These are phyloP conservation scores for Craterocephalus amniculus DNA, from an alignment of 2,797 vertebrate species.

Conservation along the genomic window DNA sequence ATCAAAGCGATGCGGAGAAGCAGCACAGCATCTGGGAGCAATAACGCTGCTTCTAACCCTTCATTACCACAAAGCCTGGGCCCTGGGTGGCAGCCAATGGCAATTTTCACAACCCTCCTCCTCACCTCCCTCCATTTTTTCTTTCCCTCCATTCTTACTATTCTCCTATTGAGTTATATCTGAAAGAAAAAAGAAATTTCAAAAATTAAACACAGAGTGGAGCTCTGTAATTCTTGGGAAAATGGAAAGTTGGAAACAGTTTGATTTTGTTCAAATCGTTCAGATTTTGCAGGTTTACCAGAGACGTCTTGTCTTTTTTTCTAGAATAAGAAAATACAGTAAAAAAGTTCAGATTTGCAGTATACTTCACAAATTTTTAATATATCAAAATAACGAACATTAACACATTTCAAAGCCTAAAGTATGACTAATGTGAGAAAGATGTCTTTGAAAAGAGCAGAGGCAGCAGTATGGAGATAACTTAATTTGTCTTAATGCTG, in stretches of 20 bases:
- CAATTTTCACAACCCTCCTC: constrained; percentile 83
- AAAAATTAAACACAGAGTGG: constrained; percentile 39
- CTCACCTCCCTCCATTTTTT: constrained; percentile 73
- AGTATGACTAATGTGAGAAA: constrained; percentile 33
- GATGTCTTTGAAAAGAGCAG: constrained; percentile 23
- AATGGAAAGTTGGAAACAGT: constrained; percentile 27
- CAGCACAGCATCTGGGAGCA: constrained; percentile 86
- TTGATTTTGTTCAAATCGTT: background rate
- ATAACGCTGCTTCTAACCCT: constrained; percentile 85
- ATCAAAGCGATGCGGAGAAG: constrained; percentile 83
- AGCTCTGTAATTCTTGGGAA: constrained; percentile 46
- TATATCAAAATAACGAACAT: constrained; percentile 11
- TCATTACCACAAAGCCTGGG: constrained; percentile 86
- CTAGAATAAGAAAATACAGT: background rate
- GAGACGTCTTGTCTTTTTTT: background rate
- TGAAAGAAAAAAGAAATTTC: constrained; percentile 16
- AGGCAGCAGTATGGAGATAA: constrained; percentile 33
- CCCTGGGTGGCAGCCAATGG: constrained; percentile 84
- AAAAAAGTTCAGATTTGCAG: background rate
- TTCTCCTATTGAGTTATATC: constrained; percentile 61
- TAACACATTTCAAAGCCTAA: background rate
- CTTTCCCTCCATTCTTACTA: constrained; percentile 68
- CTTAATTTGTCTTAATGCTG: constrained; percentile 42
- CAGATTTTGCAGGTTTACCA: constrained; percentile 5
- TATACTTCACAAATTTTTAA: background rate